These are phyloP conservation scores for Bombus fervidus DNA, from an alignment of 1,140 invertebrate species.

Conservation along the genomic window DNA sequence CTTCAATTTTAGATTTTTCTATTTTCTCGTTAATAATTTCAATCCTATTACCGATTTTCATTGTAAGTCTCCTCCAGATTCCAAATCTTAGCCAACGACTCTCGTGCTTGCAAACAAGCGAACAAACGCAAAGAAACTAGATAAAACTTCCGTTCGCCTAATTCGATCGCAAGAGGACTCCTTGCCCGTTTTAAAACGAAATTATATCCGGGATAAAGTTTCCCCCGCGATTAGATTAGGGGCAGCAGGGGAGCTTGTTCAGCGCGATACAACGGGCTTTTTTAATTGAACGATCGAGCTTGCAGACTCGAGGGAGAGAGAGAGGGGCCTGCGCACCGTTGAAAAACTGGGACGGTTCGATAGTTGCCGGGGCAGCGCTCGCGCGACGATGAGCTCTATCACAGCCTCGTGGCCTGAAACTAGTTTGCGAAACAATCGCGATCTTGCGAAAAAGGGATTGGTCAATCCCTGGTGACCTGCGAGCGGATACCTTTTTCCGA, in stretches of 20 bases:
- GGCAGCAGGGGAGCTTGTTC: neutral
- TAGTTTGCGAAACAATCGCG: slow-evolving; percentile 51
- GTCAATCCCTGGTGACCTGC: slow-evolving; percentile 4
- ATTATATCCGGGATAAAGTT: slow-evolving; percentile 3
- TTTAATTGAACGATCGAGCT: slow-evolving; percentile 18
- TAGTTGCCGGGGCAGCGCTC: neutral
- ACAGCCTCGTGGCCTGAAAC: slow-evolving; percentile 6
- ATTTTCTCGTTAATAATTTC: too few species aligned
- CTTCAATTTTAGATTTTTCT: too few species aligned
- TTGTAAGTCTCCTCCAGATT: too few species aligned
- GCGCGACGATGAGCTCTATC: slow-evolving; percentile 2
- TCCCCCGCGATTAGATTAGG: neutral
- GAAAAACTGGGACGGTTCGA: slow-evolving; percentile 18
- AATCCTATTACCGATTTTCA: too few species aligned
- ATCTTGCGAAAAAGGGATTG: slow-evolving; percentile 26
- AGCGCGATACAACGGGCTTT: neutral
- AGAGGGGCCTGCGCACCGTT: neutral
- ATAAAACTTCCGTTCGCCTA: neutral
- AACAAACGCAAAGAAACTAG: neutral
- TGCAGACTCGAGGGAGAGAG: neutral
- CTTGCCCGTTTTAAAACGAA: neutral
- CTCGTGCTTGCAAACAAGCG: neutral
- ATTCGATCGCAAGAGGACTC: neutral
- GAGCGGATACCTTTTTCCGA: neutral
- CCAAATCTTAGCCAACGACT: too few species aligned